These are phyloP conservation scores for Columba guinea DNA, from an alignment of 2,797 vertebrate species.

Conservation along the genomic window DNA sequence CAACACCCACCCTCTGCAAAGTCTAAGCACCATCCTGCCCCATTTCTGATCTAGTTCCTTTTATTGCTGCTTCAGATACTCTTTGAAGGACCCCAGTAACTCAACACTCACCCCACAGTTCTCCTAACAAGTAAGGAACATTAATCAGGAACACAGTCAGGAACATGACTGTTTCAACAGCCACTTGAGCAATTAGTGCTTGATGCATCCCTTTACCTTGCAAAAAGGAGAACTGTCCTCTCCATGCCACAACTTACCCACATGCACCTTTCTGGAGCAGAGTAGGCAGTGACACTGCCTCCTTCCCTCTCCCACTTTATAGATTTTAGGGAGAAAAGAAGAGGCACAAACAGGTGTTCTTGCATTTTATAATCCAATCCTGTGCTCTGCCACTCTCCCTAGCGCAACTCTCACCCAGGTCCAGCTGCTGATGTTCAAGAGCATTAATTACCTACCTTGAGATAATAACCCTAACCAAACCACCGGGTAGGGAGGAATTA, in stretches of 20 bases:
- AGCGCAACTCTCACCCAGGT: background rate
- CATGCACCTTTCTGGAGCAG: background rate
- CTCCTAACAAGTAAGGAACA: background rate
- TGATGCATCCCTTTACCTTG: background rate
- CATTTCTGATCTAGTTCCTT: background rate
- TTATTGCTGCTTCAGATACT: background rate
- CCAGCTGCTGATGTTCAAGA: conserved; percentile 29
- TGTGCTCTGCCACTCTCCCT: background rate
- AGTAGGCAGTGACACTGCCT: accelerated
- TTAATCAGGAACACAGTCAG: accelerated
- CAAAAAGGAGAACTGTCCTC: background rate
- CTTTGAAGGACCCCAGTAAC: background rate
- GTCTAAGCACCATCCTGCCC: background rate
- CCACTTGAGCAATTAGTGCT: background rate
- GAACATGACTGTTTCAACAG: accelerated
- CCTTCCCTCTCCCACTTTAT: background rate
- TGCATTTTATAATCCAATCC: background rate
- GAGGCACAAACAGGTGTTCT: background rate
- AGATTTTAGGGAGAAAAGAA: background rate
- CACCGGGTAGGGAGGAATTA: background rate
- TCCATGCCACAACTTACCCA: background rate
- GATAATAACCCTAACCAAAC: background rate
- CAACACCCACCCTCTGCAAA: background rate
- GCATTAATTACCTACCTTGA: conserved; percentile 4
- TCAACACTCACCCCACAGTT: background rate